Evolutionary conservation across 2,797 vertebrate genomes (phyloP).

Genomic region (Micrastur ruficollis): DNA sequence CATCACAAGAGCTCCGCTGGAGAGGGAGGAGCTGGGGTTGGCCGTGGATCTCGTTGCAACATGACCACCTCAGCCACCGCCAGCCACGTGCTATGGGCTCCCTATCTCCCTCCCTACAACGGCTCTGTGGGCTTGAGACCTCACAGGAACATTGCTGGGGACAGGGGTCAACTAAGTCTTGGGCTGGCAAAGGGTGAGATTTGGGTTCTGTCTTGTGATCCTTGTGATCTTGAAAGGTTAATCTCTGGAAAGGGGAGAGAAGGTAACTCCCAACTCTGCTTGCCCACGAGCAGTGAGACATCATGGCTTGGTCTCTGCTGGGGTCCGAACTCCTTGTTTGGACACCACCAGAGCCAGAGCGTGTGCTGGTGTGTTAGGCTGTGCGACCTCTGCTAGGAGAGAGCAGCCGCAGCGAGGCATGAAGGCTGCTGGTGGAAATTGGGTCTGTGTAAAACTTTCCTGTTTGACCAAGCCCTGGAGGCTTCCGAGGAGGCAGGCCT

Average conservation of each 20-base stretch:
- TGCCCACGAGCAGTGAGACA: background rate
- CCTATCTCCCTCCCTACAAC: accelerated
- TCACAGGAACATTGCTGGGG: background rate
- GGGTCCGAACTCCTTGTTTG: background rate
- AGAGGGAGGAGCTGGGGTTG: background rate
- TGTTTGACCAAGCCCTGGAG: background rate
- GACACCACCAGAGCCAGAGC: background rate
- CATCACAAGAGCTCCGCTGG: background rate
- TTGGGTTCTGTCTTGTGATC: background rate
- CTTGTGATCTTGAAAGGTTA: background rate
- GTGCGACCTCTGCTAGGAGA: background rate
- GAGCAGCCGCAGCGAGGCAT: background rate
- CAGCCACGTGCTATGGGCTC: accelerated
- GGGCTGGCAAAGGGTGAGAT: background rate
- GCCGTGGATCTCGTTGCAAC: background rate
- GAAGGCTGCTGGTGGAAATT: background rate
- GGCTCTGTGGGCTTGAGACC: background rate
- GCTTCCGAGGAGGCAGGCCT: background rate
- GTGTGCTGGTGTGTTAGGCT: background rate
- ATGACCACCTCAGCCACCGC: accelerated
- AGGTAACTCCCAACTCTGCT: background rate
- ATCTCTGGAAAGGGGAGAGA: background rate
- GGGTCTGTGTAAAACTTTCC: background rate
- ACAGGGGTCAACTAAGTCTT: background rate
- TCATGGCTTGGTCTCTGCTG: background rate